These are phyloP conservation scores for Nephrotoma guestfalica DNA, from an alignment of 2,888 invertebrate genomes.

Conservation along the genomic window DNA sequence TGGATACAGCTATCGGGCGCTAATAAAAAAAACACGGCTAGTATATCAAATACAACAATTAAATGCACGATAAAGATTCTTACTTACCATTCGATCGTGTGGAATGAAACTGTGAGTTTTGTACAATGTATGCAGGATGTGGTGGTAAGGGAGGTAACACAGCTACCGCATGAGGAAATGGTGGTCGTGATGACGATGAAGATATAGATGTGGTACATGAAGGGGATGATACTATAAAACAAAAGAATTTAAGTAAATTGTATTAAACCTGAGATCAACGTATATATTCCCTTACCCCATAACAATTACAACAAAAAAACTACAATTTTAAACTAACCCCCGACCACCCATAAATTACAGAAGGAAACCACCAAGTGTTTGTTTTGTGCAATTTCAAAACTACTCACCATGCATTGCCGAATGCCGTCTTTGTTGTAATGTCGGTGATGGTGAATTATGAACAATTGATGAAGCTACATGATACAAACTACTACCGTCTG, in stretches of 20 bases:
- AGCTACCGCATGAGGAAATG: conserved; percentile 35
- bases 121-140: conserved; percentile 1
- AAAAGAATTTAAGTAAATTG: not conserved
- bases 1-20: no score
- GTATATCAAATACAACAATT: not conserved
- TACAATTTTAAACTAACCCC: not conserved
- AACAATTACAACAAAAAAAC: conserved; percentile 17
- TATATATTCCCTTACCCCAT: conserved; percentile 9
- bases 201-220: not conserved
- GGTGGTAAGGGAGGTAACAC: conserved; percentile 41
- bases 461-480: conserved; percentile 19
- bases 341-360: not conserved
- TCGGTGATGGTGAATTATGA: conserved; percentile 32
- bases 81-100: conserved; percentile 9
- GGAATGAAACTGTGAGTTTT: conserved; percentile 7
- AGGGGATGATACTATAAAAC: not conserved
- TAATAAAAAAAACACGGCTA: no score
- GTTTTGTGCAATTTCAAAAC: not conserved
- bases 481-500: conserved; percentile 18
- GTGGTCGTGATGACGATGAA: conserved; percentile 6
- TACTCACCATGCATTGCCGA: conserved; percentile 37
- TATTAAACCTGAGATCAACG: not conserved
- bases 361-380: not conserved
- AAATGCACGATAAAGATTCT: not conserved
- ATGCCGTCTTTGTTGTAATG: conserved; percentile 33